Evolutionary conservation across 2,888 invertebrate genomes (phyloP), one percentile per base, ranked within the genome.

Genomic region (Pimpla rufipes): DNA sequence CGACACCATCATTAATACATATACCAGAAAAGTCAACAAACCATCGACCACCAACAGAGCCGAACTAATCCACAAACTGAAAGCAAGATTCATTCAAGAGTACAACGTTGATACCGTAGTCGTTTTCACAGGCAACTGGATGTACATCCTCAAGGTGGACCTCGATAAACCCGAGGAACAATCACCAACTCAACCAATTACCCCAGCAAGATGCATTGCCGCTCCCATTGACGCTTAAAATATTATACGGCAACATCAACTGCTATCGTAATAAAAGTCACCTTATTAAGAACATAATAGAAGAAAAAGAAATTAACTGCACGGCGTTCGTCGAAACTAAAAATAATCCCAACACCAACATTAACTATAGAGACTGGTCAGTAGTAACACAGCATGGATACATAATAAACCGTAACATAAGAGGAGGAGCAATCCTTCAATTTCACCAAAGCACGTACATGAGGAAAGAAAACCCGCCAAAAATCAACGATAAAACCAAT

Each of bases 311-410:
- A 55, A 35, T 76, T 2, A 76, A 66, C 29, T 66, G 66, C 21
- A 66, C 64, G 5, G 52, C 55, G 8, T 76, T 76, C n/a, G 76
- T 66, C 7, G 55, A 76, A 50, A 67, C 76, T 2, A 76, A 66
- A 50, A n/a, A 37, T n/a, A 55, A 52, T 3, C 16, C 29, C 13
- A 50, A 23, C 35, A 50, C 50, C n/a, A 47, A 50, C 23, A n/a
- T 47, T 8, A 50, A 47, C n/a, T 68, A 68, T 21, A 47, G 50
- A n/a, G 16, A 68, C 35, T 68, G 67, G 67, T 10, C 67, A 8
- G n/a, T 16, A 18, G 16, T 68, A 6, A n/a, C 13, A 7, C 67
- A 68, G 2, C 4, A 50, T 6, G 47, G 47, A 10, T 47, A 68
- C 16, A 68, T 50, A 18, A 66, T 55, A 11, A 66, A 76, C 29